phyloP scores from a whole-genome alignment of 2,113 vertebrate species.

The Heterotilapia buettikoferi region DNA sequence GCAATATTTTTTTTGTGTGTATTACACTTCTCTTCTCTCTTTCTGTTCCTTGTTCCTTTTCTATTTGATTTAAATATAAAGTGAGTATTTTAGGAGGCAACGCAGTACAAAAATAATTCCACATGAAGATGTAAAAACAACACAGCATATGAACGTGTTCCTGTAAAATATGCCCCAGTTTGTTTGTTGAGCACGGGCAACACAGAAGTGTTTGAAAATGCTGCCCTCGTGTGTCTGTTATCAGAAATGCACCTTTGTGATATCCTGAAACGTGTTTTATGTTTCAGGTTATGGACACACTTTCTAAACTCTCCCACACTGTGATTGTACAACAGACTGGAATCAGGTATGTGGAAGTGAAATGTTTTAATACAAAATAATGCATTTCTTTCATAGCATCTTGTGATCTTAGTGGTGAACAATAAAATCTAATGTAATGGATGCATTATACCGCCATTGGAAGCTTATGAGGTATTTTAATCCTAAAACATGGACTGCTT shows the following conservation, averaged over 20 bases:
- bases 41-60: neutral
- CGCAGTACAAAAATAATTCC: neutral
- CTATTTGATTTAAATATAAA: neutral
- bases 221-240: constrained; percentile 44
- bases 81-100: neutral
- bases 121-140: neutral
- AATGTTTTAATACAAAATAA: neutral
- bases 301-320: constrained; percentile 89
- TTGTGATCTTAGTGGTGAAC: neutral
- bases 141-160: neutral
- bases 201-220: neutral
- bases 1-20: neutral
- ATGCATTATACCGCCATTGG: neutral
- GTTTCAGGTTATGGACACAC: constrained; percentile 90
- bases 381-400: neutral
- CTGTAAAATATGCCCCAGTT: neutral
- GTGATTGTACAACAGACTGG: constrained; percentile 78
- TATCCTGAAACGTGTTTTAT: neutral
- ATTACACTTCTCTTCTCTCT: neutral
- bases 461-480: neutral
- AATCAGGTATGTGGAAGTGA: constrained; percentile 79
- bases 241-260: neutral
- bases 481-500: neutral
- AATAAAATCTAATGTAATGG: neutral
- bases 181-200: neutral